Conservation (phyloP, 2,888 invertebrate genomes). For the Strigamia crassipes region DNA sequence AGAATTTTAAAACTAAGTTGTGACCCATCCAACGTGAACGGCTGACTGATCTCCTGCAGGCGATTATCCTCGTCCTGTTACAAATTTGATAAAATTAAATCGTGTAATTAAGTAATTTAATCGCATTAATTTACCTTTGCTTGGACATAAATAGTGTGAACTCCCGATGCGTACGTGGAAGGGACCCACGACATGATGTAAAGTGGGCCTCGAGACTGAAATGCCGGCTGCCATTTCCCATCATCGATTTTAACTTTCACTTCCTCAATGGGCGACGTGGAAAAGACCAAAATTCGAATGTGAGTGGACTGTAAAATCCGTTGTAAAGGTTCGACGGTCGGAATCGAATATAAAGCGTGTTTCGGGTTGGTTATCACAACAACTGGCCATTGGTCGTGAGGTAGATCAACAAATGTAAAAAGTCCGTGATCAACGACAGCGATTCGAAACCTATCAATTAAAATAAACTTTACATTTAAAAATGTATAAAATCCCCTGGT, state of each 20-base stretch:
- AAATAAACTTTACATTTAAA: too few relatives aligned
- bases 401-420: constrained; percentile 80
- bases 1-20: constrained; percentile 69
- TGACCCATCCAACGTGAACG: constrained; percentile 78
- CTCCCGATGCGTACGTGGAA: constrained; percentile 66
- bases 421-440: constrained; percentile 87
- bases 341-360: constrained; percentile 74
- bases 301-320: constrained; percentile 73
- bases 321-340: constrained; percentile 73
- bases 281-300: constrained; percentile 80
- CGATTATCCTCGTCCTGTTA: constrained; percentile 58
- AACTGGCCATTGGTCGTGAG: constrained; percentile 77
- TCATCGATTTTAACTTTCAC: constrained; percentile 73
- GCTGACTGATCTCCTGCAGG: constrained; percentile 64
- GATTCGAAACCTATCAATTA: constrained; percentile 70
- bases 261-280: constrained; percentile 67
- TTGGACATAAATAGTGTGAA: constrained; percentile 66
- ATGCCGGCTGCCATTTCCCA: constrained; percentile 69
- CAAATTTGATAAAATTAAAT: background rate
- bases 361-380: constrained; percentile 89
- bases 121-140: constrained; percentile 51
- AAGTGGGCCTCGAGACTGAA: constrained; percentile 69
- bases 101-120: background rate
- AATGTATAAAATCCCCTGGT: too few relatives aligned
- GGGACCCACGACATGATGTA: constrained; percentile 77